Percentiles rank a stretch among this genome's conserved stretches.
Conservation (phyloP, 2,797 vertebrate genomes). For the Ctenochaetus hawaiiensis region DNA sequence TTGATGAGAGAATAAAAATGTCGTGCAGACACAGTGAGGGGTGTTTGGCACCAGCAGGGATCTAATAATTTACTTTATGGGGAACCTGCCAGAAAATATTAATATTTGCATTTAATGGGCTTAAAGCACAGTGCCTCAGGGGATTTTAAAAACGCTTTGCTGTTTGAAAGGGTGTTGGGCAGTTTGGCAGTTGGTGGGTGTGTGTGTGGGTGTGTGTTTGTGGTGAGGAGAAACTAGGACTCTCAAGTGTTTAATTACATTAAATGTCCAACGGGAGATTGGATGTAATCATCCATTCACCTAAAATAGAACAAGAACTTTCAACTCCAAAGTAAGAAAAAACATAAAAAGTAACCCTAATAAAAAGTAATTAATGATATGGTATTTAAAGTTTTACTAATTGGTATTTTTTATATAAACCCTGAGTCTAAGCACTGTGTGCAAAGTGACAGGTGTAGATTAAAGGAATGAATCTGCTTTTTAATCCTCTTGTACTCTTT, state of each 20-base stretch:
- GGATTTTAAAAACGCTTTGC: slow-evolving; percentile 50
- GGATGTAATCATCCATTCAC: slow-evolving; percentile 27
- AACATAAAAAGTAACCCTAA: too few species aligned
- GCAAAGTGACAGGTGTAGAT: neutral
- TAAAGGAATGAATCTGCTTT: neutral
- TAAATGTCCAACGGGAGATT: slow-evolving; percentile 20
- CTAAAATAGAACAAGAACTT: slow-evolving; percentile 21
- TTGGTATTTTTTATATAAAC: neutral
- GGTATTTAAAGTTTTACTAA: neutral
- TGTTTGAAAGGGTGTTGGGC: slow-evolving; percentile 62
- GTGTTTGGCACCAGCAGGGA: slow-evolving; percentile 53
- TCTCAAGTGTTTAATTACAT: slow-evolving; percentile 48
- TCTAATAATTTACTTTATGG: slow-evolving; percentile 67
- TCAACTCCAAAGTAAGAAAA: neutral
- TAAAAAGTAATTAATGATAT: too few species aligned
- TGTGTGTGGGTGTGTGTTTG: slow-evolving; percentile 62
- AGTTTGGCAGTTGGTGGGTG: slow-evolving; percentile 62
- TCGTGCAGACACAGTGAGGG: slow-evolving; percentile 52
- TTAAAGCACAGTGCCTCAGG: slow-evolving; percentile 57
- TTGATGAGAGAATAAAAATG: slow-evolving; percentile 57
- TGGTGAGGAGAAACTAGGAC: slow-evolving; percentile 40
- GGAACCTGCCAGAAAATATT: slow-evolving; percentile 65
- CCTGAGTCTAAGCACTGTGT: neutral
- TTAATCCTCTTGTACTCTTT: neutral
- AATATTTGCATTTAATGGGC: slow-evolving; percentile 73